phyloP scores from a whole-genome alignment of 2,797 vertebrate genomes.

The Pampus argenteus region DNA sequence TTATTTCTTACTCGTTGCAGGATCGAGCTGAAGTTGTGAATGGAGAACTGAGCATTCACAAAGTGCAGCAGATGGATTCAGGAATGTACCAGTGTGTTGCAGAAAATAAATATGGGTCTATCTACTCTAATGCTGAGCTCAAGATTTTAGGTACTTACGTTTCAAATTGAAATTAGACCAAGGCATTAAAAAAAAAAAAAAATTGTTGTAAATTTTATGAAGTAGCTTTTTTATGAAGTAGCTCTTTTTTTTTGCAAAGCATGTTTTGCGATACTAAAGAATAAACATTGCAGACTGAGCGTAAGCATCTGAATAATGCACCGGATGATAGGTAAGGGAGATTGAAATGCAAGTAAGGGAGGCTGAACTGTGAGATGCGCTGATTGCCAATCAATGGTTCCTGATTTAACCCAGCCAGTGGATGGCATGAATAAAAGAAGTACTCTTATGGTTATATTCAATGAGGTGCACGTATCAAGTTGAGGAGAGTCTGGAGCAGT shows the following conservation, averaged over 20 bases:
- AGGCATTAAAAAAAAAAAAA: neutral
- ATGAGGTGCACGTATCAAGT: constrained; percentile 46
- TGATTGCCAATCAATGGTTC: constrained; percentile 82
- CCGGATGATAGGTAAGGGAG: constrained; percentile 51
- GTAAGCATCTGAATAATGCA: constrained; percentile 57
- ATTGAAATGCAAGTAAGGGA: constrained; percentile 70
- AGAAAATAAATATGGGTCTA: constrained; percentile 93
- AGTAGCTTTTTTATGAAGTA: constrained; percentile 19
- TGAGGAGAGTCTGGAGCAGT: constrained; percentile 39
- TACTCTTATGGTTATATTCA: constrained; percentile 59
- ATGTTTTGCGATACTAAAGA: constrained; percentile 30
- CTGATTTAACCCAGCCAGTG: constrained; percentile 72
- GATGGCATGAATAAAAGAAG: constrained; percentile 77
- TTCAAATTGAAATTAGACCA: constrained; percentile 1
- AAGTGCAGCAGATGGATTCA: constrained; percentile 90
- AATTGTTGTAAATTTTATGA: constrained; percentile 15
- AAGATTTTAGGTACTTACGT: constrained; percentile 88
- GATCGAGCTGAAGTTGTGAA: constrained; percentile 90
- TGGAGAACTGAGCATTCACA: constrained; percentile 90
- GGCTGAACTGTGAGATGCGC: constrained; percentile 67
- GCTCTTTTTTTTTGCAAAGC: constrained; percentile 18
- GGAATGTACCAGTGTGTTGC: constrained; percentile 98
- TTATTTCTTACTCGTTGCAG: constrained; percentile 78
- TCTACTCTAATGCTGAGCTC: constrained; percentile 92
- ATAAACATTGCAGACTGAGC: constrained; percentile 36